Evolutionary conservation across 2,888 invertebrate species (phyloP).

Genomic region (Fragum fragum): DNA sequence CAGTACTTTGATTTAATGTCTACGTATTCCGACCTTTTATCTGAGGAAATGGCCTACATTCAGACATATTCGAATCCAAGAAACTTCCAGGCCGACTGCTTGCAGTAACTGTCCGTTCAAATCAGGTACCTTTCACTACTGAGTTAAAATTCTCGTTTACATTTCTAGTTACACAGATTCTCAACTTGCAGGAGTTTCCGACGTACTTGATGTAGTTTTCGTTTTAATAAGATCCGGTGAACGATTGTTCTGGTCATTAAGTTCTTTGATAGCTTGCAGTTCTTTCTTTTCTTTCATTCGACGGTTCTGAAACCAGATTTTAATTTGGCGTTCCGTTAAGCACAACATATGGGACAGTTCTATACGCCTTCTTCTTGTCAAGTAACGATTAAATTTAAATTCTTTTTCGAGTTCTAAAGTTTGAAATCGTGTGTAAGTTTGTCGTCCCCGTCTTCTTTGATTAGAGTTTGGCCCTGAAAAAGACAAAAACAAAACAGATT

Average conservation of each 20-base stretch:
- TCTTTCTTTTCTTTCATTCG: slow-evolving; percentile 99
- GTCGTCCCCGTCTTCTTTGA: slow-evolving; percentile 97
- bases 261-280: slow-evolving; percentile 98
- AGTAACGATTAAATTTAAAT: slow-evolving; percentile 99
- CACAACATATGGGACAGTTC: slow-evolving; percentile 99
- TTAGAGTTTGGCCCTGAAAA: slow-evolving; percentile 96
- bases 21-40: neutral
- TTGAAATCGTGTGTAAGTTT: slow-evolving; percentile 99
- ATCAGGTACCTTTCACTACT: neutral
- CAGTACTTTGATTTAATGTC: neutral
- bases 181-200: slow-evolving; percentile 64
- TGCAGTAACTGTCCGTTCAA: neutral
- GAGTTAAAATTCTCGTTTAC: slow-evolving; percentile 16
- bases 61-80: neutral
- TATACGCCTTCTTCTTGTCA: slow-evolving; percentile 98
- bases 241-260: slow-evolving; percentile 91
- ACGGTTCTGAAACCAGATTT: slow-evolving; percentile 93
- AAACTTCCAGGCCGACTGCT: neutral
- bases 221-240: slow-evolving; percentile 52
- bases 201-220: slow-evolving; percentile 53
- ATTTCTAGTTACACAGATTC: slow-evolving; percentile 20
- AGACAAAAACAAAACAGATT: slow-evolving; percentile 6
- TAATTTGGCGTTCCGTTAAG: slow-evolving; percentile 97
- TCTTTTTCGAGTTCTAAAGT: slow-evolving; percentile 99
- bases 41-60: neutral